phyloP scores from a whole-genome alignment of 2,888 invertebrate genomes.

The Dolichomitus sp. region DNA sequence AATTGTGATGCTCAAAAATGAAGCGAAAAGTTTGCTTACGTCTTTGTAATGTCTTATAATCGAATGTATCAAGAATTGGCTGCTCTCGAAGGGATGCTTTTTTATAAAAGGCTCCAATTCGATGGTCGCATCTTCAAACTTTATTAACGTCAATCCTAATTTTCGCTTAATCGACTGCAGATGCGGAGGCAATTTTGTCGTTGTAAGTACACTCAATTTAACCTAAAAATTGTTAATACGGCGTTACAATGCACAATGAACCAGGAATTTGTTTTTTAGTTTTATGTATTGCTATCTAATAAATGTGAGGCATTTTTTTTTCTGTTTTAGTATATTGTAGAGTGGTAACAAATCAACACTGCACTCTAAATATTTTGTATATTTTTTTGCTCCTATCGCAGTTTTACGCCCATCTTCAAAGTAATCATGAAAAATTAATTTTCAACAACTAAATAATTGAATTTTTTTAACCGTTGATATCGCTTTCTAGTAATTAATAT shows the following conservation, averaged over 20 bases:
- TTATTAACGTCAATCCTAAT: conserved; percentile 95
- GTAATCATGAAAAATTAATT: too few relatives aligned
- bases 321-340: too few relatives aligned
- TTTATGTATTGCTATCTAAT: too few relatives aligned
- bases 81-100: conserved; percentile 96
- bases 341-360: too few relatives aligned
- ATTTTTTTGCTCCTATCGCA: too few relatives aligned
- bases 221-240: conserved; percentile 87
- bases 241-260: background rate
- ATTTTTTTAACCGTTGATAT: too few relatives aligned
- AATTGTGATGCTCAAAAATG: background rate
- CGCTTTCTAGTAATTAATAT: too few relatives aligned
- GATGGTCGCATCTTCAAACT: conserved; percentile 98
- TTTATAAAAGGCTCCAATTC: conserved; percentile 96
- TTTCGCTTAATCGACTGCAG: conserved; percentile 94
- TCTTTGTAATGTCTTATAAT: conserved; percentile 95
- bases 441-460: too few relatives aligned
- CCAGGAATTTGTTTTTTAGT: too few relatives aligned
- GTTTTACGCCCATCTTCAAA: too few relatives aligned
- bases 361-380: too few relatives aligned
- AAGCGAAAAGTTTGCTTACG: conserved; percentile 84
- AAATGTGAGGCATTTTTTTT: too few relatives aligned
- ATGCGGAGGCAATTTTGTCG: conserved; percentile 92
- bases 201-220: conserved; percentile 95
- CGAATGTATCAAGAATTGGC: conserved; percentile 93